Evolutionary conservation across 2,113 vertebrate genomes (phyloP), one percentile per base, ranked within the genome.

Genomic region (Halcyon senegalensis): DNA sequence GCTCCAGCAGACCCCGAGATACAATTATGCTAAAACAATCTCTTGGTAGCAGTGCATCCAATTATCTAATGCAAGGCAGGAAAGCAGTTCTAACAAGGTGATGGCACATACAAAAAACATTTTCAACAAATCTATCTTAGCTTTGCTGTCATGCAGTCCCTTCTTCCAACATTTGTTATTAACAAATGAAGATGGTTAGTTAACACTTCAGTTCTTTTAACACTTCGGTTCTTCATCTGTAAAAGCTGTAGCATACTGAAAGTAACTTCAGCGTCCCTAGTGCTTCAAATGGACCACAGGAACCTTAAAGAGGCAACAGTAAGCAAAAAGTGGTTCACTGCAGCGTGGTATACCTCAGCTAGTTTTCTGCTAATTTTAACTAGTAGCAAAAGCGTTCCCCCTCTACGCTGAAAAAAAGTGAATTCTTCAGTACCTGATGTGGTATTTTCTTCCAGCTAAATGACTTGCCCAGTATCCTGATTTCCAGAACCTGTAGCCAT

Each of bases 381-480:
- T 1, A 37, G 25, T 1, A 89, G 56, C 19, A 89, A 87, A 72
- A 87, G 27, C 16, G 59, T 41, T 13, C 72, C 20, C 33, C 21
- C 25, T 69, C 37, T 30, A 8, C 30, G 81, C 46, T 25, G 6
- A 15, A 16, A 62, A 67, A 60, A 62, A 8, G 0, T 9, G 5
- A 55, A n/a, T 28, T 35, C 28, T 67, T 66, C 31, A 37, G 80
- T 97, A 99, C 99, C 99, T 99, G 98, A 99, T 99, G 76, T 99
- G 99, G 95, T 99, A 99, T 96, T 99, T 99, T 59, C 99, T 98
- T 51, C 99, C 99, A 16, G 99, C 99, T 85, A 99, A 98, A 90
- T 99, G 99, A 91, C 99, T 99, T 64, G 99, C 99, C 99, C 99
- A 99, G 97, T 99, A 99, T 7, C 99, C 99, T 0, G 99, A 99